Base-by-base conservation (phyloP, 1,140 invertebrate genomes). In the Aleiodes sp. region DNA sequence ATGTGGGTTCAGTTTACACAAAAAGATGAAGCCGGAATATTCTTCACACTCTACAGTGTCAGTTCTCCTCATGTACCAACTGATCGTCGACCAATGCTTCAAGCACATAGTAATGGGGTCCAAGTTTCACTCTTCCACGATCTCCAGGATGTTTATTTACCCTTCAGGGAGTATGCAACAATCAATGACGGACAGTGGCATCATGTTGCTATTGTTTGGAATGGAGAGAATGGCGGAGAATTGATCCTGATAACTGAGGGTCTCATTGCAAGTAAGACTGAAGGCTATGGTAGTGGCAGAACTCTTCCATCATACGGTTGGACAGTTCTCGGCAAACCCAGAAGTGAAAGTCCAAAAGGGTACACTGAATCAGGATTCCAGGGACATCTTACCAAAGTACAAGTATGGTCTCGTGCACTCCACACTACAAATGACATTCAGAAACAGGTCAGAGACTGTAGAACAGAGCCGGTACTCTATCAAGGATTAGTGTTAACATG, bases 171-270 rank as follows among this genome's bases (percentile, higher is more conserved):
- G 80, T 97, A 94, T 74, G 95, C 97, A 2, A 96, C 95, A 0
- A 92, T 98, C 19, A 98, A 97, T 76, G 96, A 98, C 78, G 96
- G 96, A 8, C 94, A 97, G 80, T 98, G 96, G 97, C 97, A 98
- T 88, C 96, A 98, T 80, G 90, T 98, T 14, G 95, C 96, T 14
- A 87, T 98, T 21, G 93, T 97, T 12, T 98, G 96, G 96, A 92
- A 95, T 73, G 94, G 94, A n/a, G 88, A 89, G 35, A 92, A 91
- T 52, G 92, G 94, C 12, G 94, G 94, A 66, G 92, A 94, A 81
- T 84, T 97, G 21, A 93, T 92, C 52, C 86, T 98, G 3, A 94
- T 97, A 33, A 97, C 96, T 0, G 96, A 98, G 88, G 96, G 94
- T 29, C 88, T 97, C 8, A 96, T 98, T 71, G 95, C 95, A 7